A percentile compares a stretch with the other conserved stretches of the same genome.
Conservation (phyloP, 1,140 invertebrate genomes). For the Theocolax elegans region DNA sequence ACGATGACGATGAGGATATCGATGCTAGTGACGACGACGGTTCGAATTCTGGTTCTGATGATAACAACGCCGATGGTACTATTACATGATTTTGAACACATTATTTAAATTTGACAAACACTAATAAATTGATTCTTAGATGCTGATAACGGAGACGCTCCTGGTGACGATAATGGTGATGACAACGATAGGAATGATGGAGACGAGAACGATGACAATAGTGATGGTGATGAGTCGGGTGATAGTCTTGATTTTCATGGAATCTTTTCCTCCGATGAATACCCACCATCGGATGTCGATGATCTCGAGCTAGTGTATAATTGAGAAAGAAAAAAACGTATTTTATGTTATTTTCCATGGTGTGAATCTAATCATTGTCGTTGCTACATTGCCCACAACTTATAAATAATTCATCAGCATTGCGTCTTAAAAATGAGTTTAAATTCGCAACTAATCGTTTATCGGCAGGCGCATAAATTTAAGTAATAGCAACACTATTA, state of each 20-base stretch:
- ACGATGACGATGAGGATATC: constrained; percentile 76
- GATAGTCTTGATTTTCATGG: constrained; percentile 47
- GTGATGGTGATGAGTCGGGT: constrained; percentile 60
- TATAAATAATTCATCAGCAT: not conserved
- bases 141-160: constrained; percentile 57
- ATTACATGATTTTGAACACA: no score
- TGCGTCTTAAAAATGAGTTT: constrained; percentile 17
- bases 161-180: constrained; percentile 59
- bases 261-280: constrained; percentile 51
- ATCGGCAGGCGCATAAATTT: no score
- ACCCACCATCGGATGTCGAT: constrained; percentile 53
- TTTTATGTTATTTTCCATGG: constrained; percentile 8
- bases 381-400: not conserved
- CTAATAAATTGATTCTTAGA: constrained; percentile 43
- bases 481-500: no score
- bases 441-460: no score
- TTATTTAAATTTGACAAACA: no score
- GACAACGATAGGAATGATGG: constrained; percentile 62
- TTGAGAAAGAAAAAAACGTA: not conserved
- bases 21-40: constrained; percentile 66
- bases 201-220: constrained; percentile 62
- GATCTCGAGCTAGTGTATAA: constrained; percentile 53
- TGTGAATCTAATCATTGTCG: not conserved
- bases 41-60: constrained; percentile 67
- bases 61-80: constrained; percentile 69